These are phyloP conservation scores for Drosophila fuyamai DNA, from an alignment of 1,140 invertebrate genomes.

Conservation along the genomic window DNA sequence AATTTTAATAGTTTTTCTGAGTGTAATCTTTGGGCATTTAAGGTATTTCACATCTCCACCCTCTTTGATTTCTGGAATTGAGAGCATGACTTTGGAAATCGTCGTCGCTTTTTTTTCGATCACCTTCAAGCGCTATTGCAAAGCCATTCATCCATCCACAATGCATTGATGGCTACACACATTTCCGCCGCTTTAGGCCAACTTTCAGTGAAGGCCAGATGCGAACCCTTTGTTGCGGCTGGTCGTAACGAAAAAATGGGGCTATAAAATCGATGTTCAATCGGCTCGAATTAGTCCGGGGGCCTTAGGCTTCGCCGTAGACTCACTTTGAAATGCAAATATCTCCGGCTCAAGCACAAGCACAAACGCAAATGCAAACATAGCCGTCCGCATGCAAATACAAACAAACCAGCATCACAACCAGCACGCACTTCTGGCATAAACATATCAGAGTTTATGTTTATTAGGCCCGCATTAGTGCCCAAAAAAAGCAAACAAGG, in stretches of 20 bases:
- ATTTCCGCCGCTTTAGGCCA: constrained; percentile 54
- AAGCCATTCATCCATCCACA: constrained; percentile 30
- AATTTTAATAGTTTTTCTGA: background rate
- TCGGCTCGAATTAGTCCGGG: constrained; percentile 65
- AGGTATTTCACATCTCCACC: constrained; percentile 2
- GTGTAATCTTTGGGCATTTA: background rate
- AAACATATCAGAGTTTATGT: constrained; percentile 80
- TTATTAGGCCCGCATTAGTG: constrained; percentile 63
- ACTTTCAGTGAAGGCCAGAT: constrained; percentile 55
- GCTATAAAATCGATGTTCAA: constrained; percentile 77
- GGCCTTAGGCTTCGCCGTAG: constrained; percentile 45
- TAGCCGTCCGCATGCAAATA: constrained; percentile 31
- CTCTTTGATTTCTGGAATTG: constrained; percentile 29
- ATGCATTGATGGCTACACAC: constrained; percentile 53
- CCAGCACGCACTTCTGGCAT: constrained; percentile 62
- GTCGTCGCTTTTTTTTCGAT: constrained; percentile 20
- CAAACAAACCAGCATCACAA: constrained; percentile 27
- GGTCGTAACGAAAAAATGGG: constrained; percentile 45
- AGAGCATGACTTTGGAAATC: constrained; percentile 44
- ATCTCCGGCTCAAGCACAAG: constrained; percentile 41
- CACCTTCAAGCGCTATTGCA: constrained; percentile 45
- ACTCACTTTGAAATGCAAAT: constrained; percentile 81
- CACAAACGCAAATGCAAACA: constrained; percentile 32
- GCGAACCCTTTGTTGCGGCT: constrained; percentile 46
- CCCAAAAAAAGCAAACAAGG: constrained; percentile 19